Evolutionary conservation across 2,113 vertebrate species (phyloP).

Genomic region (Etheostoma spectabile): DNA sequence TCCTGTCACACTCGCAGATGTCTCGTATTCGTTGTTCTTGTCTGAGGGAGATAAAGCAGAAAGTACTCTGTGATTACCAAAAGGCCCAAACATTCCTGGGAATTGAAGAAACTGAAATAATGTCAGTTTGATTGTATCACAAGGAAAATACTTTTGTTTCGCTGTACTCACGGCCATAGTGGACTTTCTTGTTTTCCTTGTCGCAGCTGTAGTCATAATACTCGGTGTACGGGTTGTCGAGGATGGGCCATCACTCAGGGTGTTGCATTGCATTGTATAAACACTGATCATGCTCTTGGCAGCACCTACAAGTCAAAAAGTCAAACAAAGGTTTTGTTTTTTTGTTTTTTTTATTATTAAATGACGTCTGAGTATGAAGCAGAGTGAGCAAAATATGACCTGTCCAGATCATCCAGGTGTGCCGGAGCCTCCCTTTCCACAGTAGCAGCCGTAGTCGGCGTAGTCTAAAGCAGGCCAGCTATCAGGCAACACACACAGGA

Average conservation of each 20-base stretch:
- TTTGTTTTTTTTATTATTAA: rapidly evolving
- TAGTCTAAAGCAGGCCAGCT: conserved; percentile 84
- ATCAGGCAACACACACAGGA: conserved; percentile 83
- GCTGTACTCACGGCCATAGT: conserved; percentile 84
- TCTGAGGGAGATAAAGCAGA: conserved; percentile 67
- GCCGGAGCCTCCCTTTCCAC: conserved; percentile 88
- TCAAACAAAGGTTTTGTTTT: not conserved
- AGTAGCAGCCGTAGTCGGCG: conserved; percentile 90
- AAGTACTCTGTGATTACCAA: not conserved
- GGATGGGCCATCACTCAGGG: conserved; percentile 72
- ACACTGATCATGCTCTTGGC: conserved; percentile 87
- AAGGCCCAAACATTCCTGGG: not conserved
- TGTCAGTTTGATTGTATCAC: not conserved
- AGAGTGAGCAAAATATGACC: conserved; percentile 63
- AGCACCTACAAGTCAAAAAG: conserved; percentile 83
- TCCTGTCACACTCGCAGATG: conserved; percentile 91
- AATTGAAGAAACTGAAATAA: not conserved
- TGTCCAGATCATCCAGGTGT: conserved; percentile 88
- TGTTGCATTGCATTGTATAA: conserved; percentile 76
- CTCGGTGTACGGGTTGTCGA: conserved; percentile 89
- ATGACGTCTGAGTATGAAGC: not conserved
- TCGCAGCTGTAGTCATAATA: conserved; percentile 83
- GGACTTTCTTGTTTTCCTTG: conserved; percentile 64
- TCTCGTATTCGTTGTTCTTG: conserved; percentile 80
- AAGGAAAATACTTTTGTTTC: not conserved